Percentiles rank a stretch among this genome's conserved stretches.
Evolutionary conservation across 2,888 invertebrate species (phyloP).

Genomic region (Blera fallax): DNA sequence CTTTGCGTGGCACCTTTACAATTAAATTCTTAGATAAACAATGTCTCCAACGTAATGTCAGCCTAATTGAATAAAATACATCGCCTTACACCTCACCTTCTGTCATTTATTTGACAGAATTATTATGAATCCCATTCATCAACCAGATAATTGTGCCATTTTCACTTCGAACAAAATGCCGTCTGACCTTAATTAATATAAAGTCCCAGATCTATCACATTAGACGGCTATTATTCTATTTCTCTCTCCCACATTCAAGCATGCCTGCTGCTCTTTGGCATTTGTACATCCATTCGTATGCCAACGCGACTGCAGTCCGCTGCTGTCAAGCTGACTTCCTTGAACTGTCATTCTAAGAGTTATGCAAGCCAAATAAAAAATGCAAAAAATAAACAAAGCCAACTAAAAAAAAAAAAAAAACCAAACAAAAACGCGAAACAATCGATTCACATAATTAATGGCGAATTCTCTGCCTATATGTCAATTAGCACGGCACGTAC

Average conservation of each 20-base stretch:
- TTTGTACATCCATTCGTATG: not conserved
- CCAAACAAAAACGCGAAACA: constrained; percentile 40
- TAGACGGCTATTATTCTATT: constrained; percentile 7
- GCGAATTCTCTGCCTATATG: constrained; percentile 65
- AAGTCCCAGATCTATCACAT: constrained; percentile 11
- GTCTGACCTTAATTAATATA: constrained; percentile 39
- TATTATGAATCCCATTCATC: constrained; percentile 40
- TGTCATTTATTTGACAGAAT: constrained; percentile 32
- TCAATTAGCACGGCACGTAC: constrained; percentile 62
- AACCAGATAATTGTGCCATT: constrained; percentile 28
- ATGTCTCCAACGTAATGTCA: not conserved
- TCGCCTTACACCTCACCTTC: constrained; percentile 3
- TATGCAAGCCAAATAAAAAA: constrained; percentile 30
- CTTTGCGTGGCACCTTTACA: not conserved
- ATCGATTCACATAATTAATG: constrained; percentile 71
- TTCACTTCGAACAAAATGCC: constrained; percentile 26
- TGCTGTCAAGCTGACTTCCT: constrained; percentile 32
- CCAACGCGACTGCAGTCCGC: not conserved
- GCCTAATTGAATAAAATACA: not conserved
- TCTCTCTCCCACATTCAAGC: not conserved
- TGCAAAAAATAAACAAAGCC: constrained; percentile 41
- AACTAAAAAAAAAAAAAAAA: constrained; percentile 1
- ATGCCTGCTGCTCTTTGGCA: not conserved
- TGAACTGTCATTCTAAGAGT: constrained; percentile 50
- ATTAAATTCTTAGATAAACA: not conserved